Conservation (phyloP, 1,140 invertebrate genomes). For the Drosophila pandora region DNA sequence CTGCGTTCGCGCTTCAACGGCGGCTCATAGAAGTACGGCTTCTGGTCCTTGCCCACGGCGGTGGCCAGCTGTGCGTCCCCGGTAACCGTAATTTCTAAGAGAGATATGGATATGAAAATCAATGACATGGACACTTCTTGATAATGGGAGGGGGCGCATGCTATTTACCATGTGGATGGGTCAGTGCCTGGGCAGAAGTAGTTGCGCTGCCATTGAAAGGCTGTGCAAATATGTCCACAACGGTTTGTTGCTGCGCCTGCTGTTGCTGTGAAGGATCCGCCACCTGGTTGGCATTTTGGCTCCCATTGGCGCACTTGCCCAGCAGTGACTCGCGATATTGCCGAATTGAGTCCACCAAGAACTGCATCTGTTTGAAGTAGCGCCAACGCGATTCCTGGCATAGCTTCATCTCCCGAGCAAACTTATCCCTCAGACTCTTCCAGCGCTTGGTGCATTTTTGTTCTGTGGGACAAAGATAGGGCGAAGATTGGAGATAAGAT, state of each 20-base stretch:
- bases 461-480: slow-evolving; percentile 44
- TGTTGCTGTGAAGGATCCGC: slow-evolving; percentile 76
- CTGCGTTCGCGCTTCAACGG: slow-evolving; percentile 74
- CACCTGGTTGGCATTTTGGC: slow-evolving; percentile 71
- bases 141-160: neutral
- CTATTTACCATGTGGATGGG: slow-evolving; percentile 75
- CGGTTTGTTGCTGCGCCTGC: slow-evolving; percentile 73
- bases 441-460: slow-evolving; percentile 83
- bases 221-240: slow-evolving; percentile 78
- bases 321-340: slow-evolving; percentile 78
- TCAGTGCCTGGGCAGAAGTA: slow-evolving; percentile 73
- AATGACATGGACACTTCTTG: neutral
- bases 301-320: slow-evolving; percentile 72
- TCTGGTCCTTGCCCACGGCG: slow-evolving; percentile 75
- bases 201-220: slow-evolving; percentile 77
- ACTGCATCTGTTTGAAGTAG: slow-evolving; percentile 82
- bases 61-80: slow-evolving; percentile 74
- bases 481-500: no score
- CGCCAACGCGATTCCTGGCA: slow-evolving; percentile 81
- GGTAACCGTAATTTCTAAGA: slow-evolving; percentile 76
- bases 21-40: slow-evolving; percentile 81
- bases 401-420: slow-evolving; percentile 80
- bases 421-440: slow-evolving; percentile 81
- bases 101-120: neutral
- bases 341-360: slow-evolving; percentile 76